A percentile compares a stretch with the other conserved stretches of the same genome.
Evolutionary conservation across 2,113 vertebrate species (phyloP).

Genomic region (Tychaedon coryphoeus): DNA sequence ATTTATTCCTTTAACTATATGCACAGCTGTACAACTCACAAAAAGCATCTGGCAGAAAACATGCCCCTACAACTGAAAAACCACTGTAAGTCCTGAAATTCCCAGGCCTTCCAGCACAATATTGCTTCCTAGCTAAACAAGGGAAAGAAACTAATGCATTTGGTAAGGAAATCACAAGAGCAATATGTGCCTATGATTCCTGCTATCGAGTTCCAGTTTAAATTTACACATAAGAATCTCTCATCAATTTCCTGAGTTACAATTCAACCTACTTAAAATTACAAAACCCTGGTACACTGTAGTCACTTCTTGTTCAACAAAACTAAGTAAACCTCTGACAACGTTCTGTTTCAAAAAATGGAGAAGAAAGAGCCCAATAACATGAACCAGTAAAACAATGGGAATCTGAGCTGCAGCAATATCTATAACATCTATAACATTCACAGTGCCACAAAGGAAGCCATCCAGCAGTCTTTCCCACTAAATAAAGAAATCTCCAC

Average conservation of each 20-base stretch:
- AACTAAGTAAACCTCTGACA: neutral
- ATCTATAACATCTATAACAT: neutral
- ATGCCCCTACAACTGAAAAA: neutral
- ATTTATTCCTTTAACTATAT: neutral
- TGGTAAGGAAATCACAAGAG: neutral
- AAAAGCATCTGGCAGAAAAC: neutral
- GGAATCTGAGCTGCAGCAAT: neutral
- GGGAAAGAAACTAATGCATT: neutral
- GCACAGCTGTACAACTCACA: neutral
- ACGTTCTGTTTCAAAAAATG: neutral
- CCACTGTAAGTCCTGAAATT: neutral
- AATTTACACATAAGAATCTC: neutral
- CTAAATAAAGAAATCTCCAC: neutral
- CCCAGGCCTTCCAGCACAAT: neutral
- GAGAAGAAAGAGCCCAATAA: neutral
- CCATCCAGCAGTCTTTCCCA: neutral
- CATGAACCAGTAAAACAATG: neutral
- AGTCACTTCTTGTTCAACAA: neutral
- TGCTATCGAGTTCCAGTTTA: neutral
- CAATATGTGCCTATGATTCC: neutral
- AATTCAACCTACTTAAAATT: neutral
- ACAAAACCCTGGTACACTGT: neutral
- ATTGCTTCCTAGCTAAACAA: neutral
- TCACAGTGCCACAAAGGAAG: neutral
- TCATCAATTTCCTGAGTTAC: neutral